Base-by-base conservation (phyloP, 2,888 invertebrate genomes). In the Orchestes rusci region DNA sequence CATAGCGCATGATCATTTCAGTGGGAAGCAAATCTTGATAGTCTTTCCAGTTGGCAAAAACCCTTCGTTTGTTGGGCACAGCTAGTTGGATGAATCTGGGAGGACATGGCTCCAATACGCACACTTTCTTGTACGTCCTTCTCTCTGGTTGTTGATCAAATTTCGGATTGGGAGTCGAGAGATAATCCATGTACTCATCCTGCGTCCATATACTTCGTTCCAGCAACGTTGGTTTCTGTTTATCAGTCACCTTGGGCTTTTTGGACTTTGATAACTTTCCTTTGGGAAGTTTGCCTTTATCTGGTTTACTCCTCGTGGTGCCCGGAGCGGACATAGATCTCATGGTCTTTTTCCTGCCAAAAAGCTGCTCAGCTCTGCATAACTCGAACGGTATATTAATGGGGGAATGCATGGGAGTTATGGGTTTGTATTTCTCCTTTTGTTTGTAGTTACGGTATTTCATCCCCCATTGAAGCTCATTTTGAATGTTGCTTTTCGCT, bases 71-170 rank as follows among this genome's bases (percentile, higher is more conserved):
- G 4, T 51, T 57, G 1, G 65, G 65, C 10, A 59, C 45, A 0
- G 65, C 55, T 28, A 66, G 51, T 43, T 64, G 58, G 2, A 59
- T 53, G n/a, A 63, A 51, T 16, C 63, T 43, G 2, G 65, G 63
- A 3, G 64, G 58, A 45, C 63, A 61, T 3, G 57, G 59, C 45
- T 59, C 58, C 28, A 60, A 39, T 32, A 53, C 50, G 43, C 58
- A 58, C 34, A 35, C 38, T 36, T 34, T 46, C 31, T 39, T 52
- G 29, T 45, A 53, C 12, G 43, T 48, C 12, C 50, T 50, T 23
- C 39, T 32, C 10, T 32, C 35, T 3, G 49, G 48, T n/a, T 52
- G 43, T 15, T 48, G 41, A 28, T 43, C 35, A 23, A 46, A 43
- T 45, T 46, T 53, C 10, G 42, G 45, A 18, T 49, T 49, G 4